Evolutionary conservation across 2,113 vertebrate species (phyloP).

Genomic region (Tringa solitaria): DNA sequence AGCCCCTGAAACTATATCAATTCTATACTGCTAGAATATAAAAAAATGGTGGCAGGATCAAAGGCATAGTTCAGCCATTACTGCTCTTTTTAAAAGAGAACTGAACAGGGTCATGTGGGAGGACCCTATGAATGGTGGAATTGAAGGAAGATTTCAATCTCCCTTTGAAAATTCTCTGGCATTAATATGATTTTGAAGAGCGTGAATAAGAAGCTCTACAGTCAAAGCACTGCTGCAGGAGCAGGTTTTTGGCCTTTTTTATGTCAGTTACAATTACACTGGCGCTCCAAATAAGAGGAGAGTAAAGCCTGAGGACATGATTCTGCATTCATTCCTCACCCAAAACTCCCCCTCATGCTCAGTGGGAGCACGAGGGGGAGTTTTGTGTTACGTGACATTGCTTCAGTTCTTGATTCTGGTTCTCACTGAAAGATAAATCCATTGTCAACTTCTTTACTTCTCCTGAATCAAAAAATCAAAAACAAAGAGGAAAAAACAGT

Average conservation of each 20-base stretch:
- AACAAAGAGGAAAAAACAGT: not conserved
- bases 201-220: conserved; percentile 44
- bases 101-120: conserved; percentile 36
- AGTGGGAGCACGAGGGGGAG: not conserved
- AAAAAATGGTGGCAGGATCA: conserved; percentile 37
- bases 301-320: conserved; percentile 33
- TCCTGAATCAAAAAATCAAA: not conserved
- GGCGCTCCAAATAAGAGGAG: conserved; percentile 10
- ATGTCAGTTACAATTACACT: conserved; percentile 25
- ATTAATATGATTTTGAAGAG: conserved; percentile 58
- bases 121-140: conserved; percentile 25
- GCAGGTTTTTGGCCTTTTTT: not conserved
- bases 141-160: conserved; percentile 42
- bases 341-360: not conserved
- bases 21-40: conserved; percentile 25
- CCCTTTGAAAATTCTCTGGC: conserved; percentile 35
- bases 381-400: not conserved
- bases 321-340: conserved; percentile 9
- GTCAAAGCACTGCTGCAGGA: conserved; percentile 32
- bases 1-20: conserved; percentile 46
- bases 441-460: not conserved
- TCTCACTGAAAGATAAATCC: not conserved
- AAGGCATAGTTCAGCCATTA: conserved; percentile 43
- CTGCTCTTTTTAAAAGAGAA: conserved; percentile 13
- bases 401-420: not conserved